phyloP scores from a whole-genome alignment of 2,797 vertebrate species.

The Sebastes trivittatus region DNA sequence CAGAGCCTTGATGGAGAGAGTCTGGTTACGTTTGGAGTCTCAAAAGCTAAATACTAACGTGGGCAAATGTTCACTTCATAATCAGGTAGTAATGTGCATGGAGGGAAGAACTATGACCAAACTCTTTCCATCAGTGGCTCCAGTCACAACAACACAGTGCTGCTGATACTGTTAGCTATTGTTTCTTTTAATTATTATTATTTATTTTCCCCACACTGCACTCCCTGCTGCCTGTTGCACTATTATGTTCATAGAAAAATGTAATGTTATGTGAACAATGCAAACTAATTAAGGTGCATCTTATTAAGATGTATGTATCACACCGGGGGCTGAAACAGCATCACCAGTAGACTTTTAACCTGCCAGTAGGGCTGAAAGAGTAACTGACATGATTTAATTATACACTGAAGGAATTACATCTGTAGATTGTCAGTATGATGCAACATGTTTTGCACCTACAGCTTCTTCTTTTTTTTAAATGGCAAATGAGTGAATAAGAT shows the following conservation, averaged over 20 bases:
- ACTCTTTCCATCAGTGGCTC: constrained; percentile 62
- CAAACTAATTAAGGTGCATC: background rate
- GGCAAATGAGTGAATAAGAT: background rate
- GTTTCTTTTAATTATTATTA: background rate
- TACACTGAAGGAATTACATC: background rate
- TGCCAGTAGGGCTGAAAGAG: background rate
- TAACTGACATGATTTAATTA: background rate
- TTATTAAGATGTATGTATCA: background rate
- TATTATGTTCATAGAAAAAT: constrained; percentile 7
- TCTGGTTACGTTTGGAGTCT: constrained; percentile 39
- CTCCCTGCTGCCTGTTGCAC: constrained; percentile 21
- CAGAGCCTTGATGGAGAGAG: constrained; percentile 57
- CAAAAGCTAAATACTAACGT: background rate
- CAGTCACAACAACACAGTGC: constrained; percentile 32
- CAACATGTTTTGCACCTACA: background rate
- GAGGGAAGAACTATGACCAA: constrained; percentile 12
- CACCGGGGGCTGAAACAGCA: background rate
- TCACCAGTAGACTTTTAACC: background rate
- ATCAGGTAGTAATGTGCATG: background rate
- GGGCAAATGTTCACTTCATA: background rate
- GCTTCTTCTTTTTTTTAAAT: background rate
- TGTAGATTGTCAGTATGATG: background rate
- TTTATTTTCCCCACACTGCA: constrained; percentile 28
- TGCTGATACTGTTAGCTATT: constrained; percentile 16
- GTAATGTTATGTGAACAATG: background rate